phyloP scores from a whole-genome alignment of 2,113 vertebrate species.

The Vulpes lagopus region DNA sequence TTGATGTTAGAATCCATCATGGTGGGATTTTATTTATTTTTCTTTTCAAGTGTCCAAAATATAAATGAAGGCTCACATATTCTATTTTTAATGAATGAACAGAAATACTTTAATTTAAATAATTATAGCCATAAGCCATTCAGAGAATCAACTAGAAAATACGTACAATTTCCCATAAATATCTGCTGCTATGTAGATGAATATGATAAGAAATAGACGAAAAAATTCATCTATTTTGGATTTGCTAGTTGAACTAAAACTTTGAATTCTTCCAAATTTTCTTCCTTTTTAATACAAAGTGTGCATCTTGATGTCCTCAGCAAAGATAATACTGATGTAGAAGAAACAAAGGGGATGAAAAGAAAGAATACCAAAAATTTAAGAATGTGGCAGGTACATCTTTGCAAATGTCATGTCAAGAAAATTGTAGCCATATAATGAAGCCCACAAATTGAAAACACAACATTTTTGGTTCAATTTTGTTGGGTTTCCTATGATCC shows the following conservation, averaged over 20 bases:
- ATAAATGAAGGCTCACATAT: slow-evolving; percentile 30
- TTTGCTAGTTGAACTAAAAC: background rate
- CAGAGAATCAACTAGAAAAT: background rate
- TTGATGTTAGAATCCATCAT: background rate
- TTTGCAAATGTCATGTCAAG: background rate
- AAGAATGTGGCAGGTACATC: background rate
- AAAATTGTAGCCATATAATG: background rate
- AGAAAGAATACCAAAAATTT: background rate
- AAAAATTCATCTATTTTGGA: slow-evolving; percentile 3
- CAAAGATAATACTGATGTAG: background rate
- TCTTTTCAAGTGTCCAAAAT: slow-evolving; percentile 33
- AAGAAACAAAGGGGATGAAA: background rate
- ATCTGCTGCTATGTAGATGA: background rate
- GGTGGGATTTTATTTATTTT: slow-evolving; percentile 22
- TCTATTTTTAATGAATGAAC: background rate
- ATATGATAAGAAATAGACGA: background rate
- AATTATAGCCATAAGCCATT: slow-evolving; percentile 25
- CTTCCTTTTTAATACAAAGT: background rate
- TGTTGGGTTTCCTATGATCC: background rate
- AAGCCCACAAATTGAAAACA: background rate
- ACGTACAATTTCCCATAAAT: background rate
- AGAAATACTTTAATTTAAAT: slow-evolving; percentile 18
- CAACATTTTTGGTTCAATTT: background rate
- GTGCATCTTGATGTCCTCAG: background rate
- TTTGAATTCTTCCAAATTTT: background rate